Base-by-base conservation (phyloP, 2,797 vertebrate genomes). In the Passerculus sandwichensis region DNA sequence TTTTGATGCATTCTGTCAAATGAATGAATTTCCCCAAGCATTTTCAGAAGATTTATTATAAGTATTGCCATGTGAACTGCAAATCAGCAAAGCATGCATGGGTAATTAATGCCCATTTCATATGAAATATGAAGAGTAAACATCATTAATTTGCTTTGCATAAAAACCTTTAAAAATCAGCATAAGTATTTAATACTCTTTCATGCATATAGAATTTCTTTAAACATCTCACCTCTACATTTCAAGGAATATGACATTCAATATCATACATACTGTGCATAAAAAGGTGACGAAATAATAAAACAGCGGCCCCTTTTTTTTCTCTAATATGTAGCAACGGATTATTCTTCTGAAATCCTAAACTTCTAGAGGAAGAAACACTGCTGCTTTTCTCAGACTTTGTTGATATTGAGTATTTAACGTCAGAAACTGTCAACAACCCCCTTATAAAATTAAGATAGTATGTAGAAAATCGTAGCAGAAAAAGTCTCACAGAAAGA, bases 41-140 rank as follows among this genome's bases (percentile, higher is more conserved):
- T 96, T 94, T 97, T 94, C 73, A 91, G 56, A 86, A 88, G 53
- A 84, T 95, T 94, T 95, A 96, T 96, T 93, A 66, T 96, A 95
- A 96, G 62, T 65, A 91, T 85, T 89, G 78, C 81, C 54, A 81
- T 81, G 44, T 83, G 85, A 95, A 85, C 79, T 83, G 86, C 44
- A 96, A 94, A 91, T 77, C 71, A 56, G 64, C 73, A 86, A 93
- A 83, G 40, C 47, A 74, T 74, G 66, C 59, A 88, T 90, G 60
- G 20, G 75, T 79, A 95, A 83, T 95, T 95, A 96, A 91, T 88
- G 82, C 34, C 79, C 42, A 76, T 88, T 95, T 94, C 27, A 36
- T 79, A 51, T 54, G 45, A 82, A 93, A 93, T 81, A 78, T 36
- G 83, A 84, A 84, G 34, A 85, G 54, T 91, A 94, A 94, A 89